Evolutionary conservation across 2,888 invertebrate genomes (phyloP).

Genomic region (Heliconius ismenius): DNA sequence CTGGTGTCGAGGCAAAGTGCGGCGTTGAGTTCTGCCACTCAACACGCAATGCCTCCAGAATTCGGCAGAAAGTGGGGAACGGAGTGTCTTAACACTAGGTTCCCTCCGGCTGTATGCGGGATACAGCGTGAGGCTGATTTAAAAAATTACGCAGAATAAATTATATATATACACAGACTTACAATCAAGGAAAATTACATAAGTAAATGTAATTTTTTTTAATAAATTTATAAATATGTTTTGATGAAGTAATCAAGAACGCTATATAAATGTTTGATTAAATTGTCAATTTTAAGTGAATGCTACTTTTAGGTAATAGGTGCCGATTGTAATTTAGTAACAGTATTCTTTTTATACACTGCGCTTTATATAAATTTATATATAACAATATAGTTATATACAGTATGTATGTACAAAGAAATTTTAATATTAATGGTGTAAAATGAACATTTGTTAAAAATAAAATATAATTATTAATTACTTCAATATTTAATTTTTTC

Average conservation of each 20-base stretch:
- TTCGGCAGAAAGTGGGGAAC: too few relatives aligned
- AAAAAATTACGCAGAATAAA: too few relatives aligned
- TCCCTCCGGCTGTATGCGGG: too few relatives aligned
- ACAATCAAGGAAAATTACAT: too few relatives aligned
- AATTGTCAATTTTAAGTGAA: conserved; percentile 26
- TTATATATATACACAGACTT: too few relatives aligned
- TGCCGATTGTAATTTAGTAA: conserved; percentile 29
- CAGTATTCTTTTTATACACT: conserved; percentile 30
- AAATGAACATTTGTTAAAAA: background rate
- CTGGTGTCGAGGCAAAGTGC: too few relatives aligned
- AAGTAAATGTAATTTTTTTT: background rate
- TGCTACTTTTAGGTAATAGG: conserved; percentile 23
- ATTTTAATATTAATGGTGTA: background rate
- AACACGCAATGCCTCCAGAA: too few relatives aligned
- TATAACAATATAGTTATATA: background rate
- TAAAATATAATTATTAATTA: background rate
- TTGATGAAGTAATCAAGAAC: conserved; percentile 5
- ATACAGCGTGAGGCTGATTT: too few relatives aligned
- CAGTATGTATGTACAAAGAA: background rate
- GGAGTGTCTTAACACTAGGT: too few relatives aligned
- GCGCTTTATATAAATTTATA: background rate
- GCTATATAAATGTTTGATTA: conserved; percentile 16
- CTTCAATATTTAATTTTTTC: background rate
- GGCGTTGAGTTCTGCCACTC: too few relatives aligned
- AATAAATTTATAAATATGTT: background rate